phyloP scores from a whole-genome alignment of 2,888 invertebrate species.

The Hypomecis atomaria region DNA sequence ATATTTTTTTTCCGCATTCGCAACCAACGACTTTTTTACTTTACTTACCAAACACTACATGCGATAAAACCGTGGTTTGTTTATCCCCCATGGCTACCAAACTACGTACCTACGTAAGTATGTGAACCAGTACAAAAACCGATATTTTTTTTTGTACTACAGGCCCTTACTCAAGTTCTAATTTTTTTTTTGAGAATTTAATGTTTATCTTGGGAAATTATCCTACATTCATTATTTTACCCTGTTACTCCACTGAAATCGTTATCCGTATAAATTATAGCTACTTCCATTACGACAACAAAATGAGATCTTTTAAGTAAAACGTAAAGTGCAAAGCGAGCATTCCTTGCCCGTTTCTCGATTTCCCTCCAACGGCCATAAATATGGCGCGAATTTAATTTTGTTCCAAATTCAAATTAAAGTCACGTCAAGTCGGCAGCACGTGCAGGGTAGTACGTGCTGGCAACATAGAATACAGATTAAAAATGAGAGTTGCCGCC shows the following conservation, averaged over 20 bases:
- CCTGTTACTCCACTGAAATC: neutral
- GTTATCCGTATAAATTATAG: constrained; percentile 17
- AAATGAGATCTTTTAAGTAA: constrained; percentile 48
- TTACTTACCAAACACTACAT: no score
- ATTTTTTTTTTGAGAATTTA: no score
- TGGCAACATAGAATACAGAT: constrained; percentile 55
- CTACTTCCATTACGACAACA: constrained; percentile 37
- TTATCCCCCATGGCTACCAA: no score
- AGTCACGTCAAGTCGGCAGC: constrained; percentile 74
- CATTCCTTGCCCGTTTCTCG: constrained; percentile 52
- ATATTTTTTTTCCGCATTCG: no score
- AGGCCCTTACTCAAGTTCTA: no score
- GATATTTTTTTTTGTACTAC: no score
- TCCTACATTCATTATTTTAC: no score
- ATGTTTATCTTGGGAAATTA: no score
- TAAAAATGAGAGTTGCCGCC: constrained; percentile 45
- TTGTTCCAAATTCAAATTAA: constrained; percentile 78
- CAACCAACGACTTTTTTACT: no score
- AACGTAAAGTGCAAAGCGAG: constrained; percentile 49
- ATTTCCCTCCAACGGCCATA: constrained; percentile 75
- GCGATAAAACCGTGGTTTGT: no score
- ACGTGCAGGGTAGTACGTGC: constrained; percentile 68
- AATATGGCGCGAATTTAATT: constrained; percentile 80
- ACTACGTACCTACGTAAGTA: no score
- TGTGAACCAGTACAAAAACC: no score